These are phyloP conservation scores for Corvus cornix DNA, from an alignment of 2,113 vertebrate genomes.

Conservation along the genomic window DNA sequence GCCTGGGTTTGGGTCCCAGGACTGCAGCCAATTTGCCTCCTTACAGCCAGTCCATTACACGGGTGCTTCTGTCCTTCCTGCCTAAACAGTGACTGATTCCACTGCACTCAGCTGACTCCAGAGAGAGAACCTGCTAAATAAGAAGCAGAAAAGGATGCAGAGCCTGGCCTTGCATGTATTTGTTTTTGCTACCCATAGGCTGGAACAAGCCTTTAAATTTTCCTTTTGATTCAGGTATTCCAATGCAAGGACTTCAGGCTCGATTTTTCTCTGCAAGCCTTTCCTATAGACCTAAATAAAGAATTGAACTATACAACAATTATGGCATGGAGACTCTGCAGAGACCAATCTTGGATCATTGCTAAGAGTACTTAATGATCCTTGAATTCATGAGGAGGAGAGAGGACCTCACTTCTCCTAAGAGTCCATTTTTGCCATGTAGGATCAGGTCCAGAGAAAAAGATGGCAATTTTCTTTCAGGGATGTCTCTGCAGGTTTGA, in stretches of 20 bases:
- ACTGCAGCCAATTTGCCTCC: not conserved
- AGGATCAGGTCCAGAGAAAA: not conserved
- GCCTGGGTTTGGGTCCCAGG: not conserved
- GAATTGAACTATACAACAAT: not conserved
- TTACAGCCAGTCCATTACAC: not conserved
- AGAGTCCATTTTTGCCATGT: not conserved
- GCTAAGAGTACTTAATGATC: not conserved
- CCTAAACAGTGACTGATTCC: not conserved
- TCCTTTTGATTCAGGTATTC: not conserved
- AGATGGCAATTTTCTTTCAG: not conserved
- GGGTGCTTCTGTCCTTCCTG: not conserved
- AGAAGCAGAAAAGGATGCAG: not conserved
- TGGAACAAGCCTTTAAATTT: not conserved
- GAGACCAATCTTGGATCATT: not conserved
- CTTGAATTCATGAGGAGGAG: not conserved
- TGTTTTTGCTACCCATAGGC: not conserved
- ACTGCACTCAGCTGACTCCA: not conserved
- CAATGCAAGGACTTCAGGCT: not conserved
- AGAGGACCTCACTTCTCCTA: not conserved
- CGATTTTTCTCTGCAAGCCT: not conserved
- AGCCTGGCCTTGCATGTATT: not conserved
- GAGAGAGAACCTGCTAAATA: not conserved
- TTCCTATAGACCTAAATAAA: not conserved
- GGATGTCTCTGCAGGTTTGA: not conserved
- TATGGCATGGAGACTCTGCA: not conserved